Base-by-base conservation (phyloP, 2,888 invertebrate genomes). In the Zonitis immaculata region DNA sequence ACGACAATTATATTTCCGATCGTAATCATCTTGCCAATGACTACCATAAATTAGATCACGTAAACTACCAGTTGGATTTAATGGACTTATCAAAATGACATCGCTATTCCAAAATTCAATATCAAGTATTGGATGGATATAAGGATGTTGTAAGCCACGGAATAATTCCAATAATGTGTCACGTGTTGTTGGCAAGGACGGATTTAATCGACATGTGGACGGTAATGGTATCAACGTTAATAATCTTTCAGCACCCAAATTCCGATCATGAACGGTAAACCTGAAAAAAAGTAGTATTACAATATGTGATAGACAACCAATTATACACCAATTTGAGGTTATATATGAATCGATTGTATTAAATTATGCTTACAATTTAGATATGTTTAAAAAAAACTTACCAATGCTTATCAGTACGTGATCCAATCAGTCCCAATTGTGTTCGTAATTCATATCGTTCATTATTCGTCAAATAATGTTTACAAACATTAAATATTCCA, bases 101-200 rank as follows among this genome's bases (percentile, higher is more conserved):
- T 78, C 75, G 2, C 80, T 81, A 54, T 81, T 81, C 73, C 84
- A 82, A 70, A 94, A 86, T 68, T 92, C 92, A 60, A 95, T 79
- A 70, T 94, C 92, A 64, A 93, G 78, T 22, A 94, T 87, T 0
- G 95, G 95, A 76, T 90, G 92, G 61, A 95, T 89, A 73, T 94
- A 95, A 0, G 95, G 95, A 76, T 95, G 95, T 73, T 95, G 93
- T 39, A 93, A 80, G 8, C 89, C 87, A 48, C 90, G 82, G 70
- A 95, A 89, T 61, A 95, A 78, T 71, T 92, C 89, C 77, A 89
- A 82, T 39, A 94, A 80, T 32, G 85, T 82, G 30, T 81, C 80
- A 49, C 85, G 79, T 1, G 88, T 88, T 28, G 82, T 77, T 18
- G 84, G n/a, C n/a, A n/a, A 80, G 52, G 69, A 67, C 45, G 72